phyloP scores from a whole-genome alignment of 2,113 vertebrate genomes.

The Osmerus mordax region DNA sequence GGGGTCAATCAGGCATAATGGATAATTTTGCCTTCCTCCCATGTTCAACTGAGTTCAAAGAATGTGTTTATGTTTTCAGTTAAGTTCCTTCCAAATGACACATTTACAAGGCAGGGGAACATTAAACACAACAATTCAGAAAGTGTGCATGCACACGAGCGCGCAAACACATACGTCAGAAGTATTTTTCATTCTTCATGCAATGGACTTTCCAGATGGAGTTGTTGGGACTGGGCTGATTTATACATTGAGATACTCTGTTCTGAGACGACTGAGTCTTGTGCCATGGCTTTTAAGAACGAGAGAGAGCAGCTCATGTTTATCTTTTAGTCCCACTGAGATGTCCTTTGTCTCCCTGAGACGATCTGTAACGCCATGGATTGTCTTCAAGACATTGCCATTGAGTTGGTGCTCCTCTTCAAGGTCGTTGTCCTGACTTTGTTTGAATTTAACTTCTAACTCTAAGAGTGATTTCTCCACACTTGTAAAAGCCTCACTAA shows the following conservation, averaged over 20 bases:
- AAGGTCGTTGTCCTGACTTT: slow-evolving; percentile 83
- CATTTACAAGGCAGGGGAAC: slow-evolving; percentile 24
- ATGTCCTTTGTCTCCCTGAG: slow-evolving; percentile 82
- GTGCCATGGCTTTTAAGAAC: slow-evolving; percentile 89
- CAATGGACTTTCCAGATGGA: slow-evolving; percentile 36
- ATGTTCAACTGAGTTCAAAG: slow-evolving; percentile 32
- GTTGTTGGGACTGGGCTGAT: slow-evolving; percentile 38
- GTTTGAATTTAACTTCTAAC: slow-evolving; percentile 90
- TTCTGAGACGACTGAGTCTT: slow-evolving; percentile 86
- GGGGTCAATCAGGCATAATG: slow-evolving; percentile 22
- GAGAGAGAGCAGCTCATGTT: slow-evolving; percentile 87
- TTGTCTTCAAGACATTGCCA: slow-evolving; percentile 80
- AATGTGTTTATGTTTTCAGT: slow-evolving; percentile 43
- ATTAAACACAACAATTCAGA: slow-evolving; percentile 24
- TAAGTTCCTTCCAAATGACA: slow-evolving; percentile 31
- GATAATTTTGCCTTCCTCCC: slow-evolving; percentile 34
- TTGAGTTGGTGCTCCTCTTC: slow-evolving; percentile 81
- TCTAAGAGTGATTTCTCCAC: slow-evolving; percentile 89
- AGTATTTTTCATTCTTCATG: no score
- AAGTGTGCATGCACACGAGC: background rate
- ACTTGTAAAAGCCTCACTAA: slow-evolving; percentile 85
- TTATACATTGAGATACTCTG: slow-evolving; percentile 78
- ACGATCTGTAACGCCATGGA: slow-evolving; percentile 77
- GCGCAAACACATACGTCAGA: no score
- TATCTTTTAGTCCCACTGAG: slow-evolving; percentile 85